Percentiles rank a stretch among this genome's conserved stretches.
Conservation (phyloP, 2,888 invertebrate species). For the Ennomos fuscantarius region DNA sequence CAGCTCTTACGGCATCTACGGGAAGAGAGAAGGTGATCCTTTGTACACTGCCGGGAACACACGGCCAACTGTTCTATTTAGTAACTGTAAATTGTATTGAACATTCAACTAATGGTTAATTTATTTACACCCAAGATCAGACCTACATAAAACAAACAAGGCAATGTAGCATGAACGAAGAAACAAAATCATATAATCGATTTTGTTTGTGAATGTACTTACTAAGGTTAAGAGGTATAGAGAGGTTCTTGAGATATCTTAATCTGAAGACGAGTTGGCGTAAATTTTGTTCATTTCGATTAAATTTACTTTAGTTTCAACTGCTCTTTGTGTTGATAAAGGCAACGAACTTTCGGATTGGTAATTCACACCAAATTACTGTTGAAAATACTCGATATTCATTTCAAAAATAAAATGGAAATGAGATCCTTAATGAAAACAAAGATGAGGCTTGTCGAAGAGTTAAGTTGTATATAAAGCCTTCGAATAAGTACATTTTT, state of each 20-base stretch:
- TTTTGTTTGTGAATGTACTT: too few relatives aligned
- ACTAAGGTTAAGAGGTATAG: not conserved
- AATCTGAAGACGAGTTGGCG: constrained; percentile 33
- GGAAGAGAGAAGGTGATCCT: too few relatives aligned
- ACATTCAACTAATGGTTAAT: too few relatives aligned
- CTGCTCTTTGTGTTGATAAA: constrained; percentile 26
- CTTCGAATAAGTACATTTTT: too few relatives aligned
- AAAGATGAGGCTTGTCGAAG: not conserved
- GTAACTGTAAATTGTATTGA: too few relatives aligned
- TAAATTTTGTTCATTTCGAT: constrained; percentile 28
- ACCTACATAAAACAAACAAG: too few relatives aligned
- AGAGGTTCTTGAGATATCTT: constrained; percentile 26
- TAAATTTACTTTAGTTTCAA: constrained; percentile 35
- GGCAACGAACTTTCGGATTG: constrained; percentile 23
- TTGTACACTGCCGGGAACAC: too few relatives aligned
- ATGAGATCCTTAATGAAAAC: constrained; percentile 5
- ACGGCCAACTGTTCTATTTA: too few relatives aligned
- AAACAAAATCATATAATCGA: not conserved
- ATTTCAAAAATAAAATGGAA: constrained; percentile 19
- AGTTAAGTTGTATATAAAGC: too few relatives aligned
- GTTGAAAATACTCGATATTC: not conserved
- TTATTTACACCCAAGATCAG: too few relatives aligned
- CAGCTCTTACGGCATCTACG: too few relatives aligned
- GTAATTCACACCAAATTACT: constrained; percentile 20
- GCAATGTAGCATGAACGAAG: too few relatives aligned